Percentiles rank a stretch among this genome's conserved stretches.
Conservation (phyloP, 2,113 vertebrate genomes). For the Spea multiplicata region DNA sequence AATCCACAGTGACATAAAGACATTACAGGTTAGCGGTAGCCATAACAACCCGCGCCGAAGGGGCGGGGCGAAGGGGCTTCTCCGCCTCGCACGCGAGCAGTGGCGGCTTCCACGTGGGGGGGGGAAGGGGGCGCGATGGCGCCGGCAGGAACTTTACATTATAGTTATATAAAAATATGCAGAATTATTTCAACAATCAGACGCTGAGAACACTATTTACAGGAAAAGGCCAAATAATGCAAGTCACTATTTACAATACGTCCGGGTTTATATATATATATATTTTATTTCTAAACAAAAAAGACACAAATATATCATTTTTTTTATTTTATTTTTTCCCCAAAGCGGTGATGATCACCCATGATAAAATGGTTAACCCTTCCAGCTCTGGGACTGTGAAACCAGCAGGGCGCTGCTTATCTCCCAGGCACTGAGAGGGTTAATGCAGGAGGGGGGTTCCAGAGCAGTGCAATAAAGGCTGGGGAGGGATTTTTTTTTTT, state of each 20-base stretch:
- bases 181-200: slow-evolving; percentile 77
- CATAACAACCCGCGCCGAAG: slow-evolving; percentile 55
- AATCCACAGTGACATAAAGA: slow-evolving; percentile 68
- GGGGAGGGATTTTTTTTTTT: too few relatives aligned
- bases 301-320: slow-evolving; percentile 5
- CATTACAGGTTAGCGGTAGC: slow-evolving; percentile 60
- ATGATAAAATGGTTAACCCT: too few relatives aligned
- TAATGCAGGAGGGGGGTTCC: too few relatives aligned
- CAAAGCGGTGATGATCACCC: too few relatives aligned
- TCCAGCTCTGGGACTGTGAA: too few relatives aligned
- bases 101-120: slow-evolving; percentile 67
- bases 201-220: slow-evolving; percentile 75
- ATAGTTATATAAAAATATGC: slow-evolving; percentile 83
- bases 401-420: too few relatives aligned
- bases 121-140: slow-evolving; percentile 28
- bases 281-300: not conserved
- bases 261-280: slow-evolving; percentile 37
- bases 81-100: slow-evolving; percentile 52
- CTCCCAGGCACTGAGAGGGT: too few relatives aligned
- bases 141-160: slow-evolving; percentile 58
- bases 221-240: slow-evolving; percentile 65
- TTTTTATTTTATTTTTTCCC: too few relatives aligned
- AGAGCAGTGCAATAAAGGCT: too few relatives aligned
- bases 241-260: slow-evolving; percentile 51
- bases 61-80: slow-evolving; percentile 44